A percentile compares a stretch with the other conserved stretches of the same genome.
Evolutionary conservation across 2,888 invertebrate genomes (phyloP).

Genomic region (Hirudinaria manillensis): DNA sequence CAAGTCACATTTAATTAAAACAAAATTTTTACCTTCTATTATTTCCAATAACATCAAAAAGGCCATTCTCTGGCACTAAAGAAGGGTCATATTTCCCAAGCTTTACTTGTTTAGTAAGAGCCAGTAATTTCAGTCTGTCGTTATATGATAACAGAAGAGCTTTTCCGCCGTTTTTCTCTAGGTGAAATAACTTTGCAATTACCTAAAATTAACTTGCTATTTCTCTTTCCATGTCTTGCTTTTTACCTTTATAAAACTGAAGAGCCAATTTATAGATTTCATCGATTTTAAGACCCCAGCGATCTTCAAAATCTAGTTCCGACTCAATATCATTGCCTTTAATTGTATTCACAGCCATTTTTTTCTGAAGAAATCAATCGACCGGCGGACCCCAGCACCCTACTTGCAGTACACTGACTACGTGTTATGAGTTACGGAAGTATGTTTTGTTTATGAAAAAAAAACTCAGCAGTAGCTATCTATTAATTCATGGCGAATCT

Average conservation of each 20-base stretch:
- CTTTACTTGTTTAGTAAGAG: conserved; percentile 81
- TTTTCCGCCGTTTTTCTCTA: conserved; percentile 88
- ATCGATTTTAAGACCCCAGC: conserved; percentile 58
- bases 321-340: not conserved
- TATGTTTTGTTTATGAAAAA: not conserved
- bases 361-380: not conserved
- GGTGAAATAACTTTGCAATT: not conserved
- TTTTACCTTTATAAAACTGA: conserved; percentile 82
- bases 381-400: not conserved
- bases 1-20: no score
- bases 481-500: no score
- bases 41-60: conserved; percentile 86
- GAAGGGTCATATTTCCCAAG: conserved; percentile 66
- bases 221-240: not conserved
- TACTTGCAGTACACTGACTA: not conserved
- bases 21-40: conserved; percentile 65
- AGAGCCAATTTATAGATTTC: conserved; percentile 83
- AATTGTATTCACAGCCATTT: not conserved
- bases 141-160: conserved; percentile 87
- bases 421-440: conserved; percentile 12
- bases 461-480: not conserved
- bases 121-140: conserved; percentile 81
- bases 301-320: not conserved
- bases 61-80: conserved; percentile 71
- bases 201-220: not conserved